Base-by-base conservation (phyloP, 53 echinoderm and acorn worm species). In the Echinometra lucunter region DNA sequence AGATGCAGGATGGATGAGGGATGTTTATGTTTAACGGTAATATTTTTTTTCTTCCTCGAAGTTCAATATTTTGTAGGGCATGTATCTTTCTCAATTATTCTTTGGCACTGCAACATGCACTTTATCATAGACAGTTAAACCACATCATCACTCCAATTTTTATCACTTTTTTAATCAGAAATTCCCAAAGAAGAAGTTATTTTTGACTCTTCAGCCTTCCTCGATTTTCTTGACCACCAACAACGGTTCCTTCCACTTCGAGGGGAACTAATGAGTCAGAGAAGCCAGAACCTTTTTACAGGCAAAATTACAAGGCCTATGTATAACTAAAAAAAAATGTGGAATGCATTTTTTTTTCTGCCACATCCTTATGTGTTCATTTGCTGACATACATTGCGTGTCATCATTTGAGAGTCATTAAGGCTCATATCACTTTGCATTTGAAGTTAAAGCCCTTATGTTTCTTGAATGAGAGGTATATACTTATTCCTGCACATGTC, bases 51-150 rank as follows among this genome's bases (percentile, higher is more conserved):
- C 38, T 78, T 78, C 78, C 72, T 40, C 7, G 10, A 42, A 78
- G 78, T 78, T 78, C 78, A 78, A 78, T 12, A 4, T 18, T 78
- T 78, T 78, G 17, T 78, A 78, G 78, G 42, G 21, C 78, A 78
- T 2, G 78, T 35, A 40, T 78, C 35, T 18, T 78, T 21, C 42
- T 23, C 6, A 78, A 42, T 78, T 42, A 78, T 42, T 78, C 21
- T 18, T 5, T 21, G 21, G 18, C 42, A 42, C 42, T 21, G 7
- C 23, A 42, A 42, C 78, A 78, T 42, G 78, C 78, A 78, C 38
- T 78, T 75, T 40, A 19, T 78, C 40, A 78, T 42, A 78, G 78
- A 18, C 40, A 17, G n/a, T 75, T n/a, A n/a, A n/a, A n/a, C n/a
- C 75, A 0, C 18, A 40, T 75, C 75, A 75, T 75, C 75, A 40